Evolutionary conservation across 2,113 vertebrate species (phyloP), one percentile per base, ranked within the genome.

Genomic region (Montifringilla adamsi): DNA sequence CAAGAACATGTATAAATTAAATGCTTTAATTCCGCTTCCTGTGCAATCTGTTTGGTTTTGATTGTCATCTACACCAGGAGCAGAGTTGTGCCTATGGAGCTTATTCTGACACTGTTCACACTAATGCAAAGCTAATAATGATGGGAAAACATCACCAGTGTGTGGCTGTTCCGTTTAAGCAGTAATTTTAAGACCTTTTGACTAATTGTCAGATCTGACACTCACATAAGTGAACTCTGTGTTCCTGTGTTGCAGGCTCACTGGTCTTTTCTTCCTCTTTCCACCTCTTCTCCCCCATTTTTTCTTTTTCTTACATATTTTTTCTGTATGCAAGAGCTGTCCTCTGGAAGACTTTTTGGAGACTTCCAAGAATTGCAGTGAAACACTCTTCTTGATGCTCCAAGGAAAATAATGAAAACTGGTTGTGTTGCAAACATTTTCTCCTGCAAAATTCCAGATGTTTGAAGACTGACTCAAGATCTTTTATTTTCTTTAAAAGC

Each of bases 171-270:
- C 44, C 35, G 0, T 43, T 77, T 35, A 17, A 69, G 41, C 80
- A 90, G 58, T 56, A 23, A 15, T 64, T 43, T 47, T 28, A 46
- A 49, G 49, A n/a, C 5, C 18, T 68, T 50, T 37, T 74, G 31
- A 1, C 26, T 53, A 20, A 14, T 37, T 15, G 7, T 73, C 31
- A 17, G 14, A 69, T 30, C 27, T 53, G 21, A 53, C 79, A 33
- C 6, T 5, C 30, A 41, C 12, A 1, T 53, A 43, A 53, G 7
- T 8, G n/a, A 80, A 9, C 33, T 75, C 35, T 15, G 0, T 53
- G 24, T 47, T 87, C 11, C 53, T 69, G 9, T 73, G 37, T n/a
- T 47, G 7, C 44, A 24, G 23, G 20, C 13, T 78, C 7, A 5
- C 11, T 30, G 63, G 13, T 44, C 19, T 47, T 50, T 60, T 46